Evolutionary conservation across 2,888 invertebrate genomes (phyloP).

Genomic region (Dolichopus griseipennis): DNA sequence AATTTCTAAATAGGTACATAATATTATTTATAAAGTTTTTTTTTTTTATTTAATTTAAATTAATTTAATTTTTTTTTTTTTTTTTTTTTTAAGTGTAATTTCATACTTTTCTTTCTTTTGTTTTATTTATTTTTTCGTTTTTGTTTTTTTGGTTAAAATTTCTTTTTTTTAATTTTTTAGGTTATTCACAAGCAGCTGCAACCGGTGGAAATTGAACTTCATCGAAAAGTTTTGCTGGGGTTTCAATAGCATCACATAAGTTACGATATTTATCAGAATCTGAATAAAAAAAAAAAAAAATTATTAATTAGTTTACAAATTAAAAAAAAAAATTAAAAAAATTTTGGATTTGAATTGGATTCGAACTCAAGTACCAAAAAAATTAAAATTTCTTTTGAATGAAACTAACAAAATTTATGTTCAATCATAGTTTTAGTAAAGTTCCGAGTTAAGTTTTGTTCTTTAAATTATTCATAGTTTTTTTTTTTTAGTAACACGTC

Average conservation of each 20-base stretch:
- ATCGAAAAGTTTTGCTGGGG: slow-evolving; percentile 40
- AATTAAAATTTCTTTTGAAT: too few species aligned
- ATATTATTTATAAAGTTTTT: not conserved
- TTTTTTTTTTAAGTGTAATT: not conserved
- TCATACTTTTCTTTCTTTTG: not conserved
- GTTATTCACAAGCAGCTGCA: slow-evolving; percentile 27
- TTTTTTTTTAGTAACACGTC: too few species aligned
- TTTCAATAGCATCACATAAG: slow-evolving; percentile 41
- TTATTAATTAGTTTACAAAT: not conserved
- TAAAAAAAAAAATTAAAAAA: too few species aligned
- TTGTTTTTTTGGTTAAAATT: too few species aligned
- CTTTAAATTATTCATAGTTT: too few species aligned
- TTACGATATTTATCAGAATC: slow-evolving; percentile 43
- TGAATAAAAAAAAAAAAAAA: slow-evolving; percentile 23
- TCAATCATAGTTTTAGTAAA: too few species aligned
- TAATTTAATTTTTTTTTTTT: not conserved
- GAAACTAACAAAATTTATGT: too few species aligned
- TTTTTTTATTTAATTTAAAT: not conserved
- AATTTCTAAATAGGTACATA: too few species aligned
- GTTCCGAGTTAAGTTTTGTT: too few species aligned
- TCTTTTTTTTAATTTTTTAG: not conserved
- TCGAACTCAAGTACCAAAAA: too few species aligned
- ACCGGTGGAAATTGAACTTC: slow-evolving; percentile 43
- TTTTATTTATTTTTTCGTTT: too few species aligned
- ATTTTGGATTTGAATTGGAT: too few species aligned